Percentiles rank a stretch among this genome's conserved stretches.
phyloP scores from a whole-genome alignment of 92 coral and sea anemone genomes.

The Ricordea florida region DNA sequence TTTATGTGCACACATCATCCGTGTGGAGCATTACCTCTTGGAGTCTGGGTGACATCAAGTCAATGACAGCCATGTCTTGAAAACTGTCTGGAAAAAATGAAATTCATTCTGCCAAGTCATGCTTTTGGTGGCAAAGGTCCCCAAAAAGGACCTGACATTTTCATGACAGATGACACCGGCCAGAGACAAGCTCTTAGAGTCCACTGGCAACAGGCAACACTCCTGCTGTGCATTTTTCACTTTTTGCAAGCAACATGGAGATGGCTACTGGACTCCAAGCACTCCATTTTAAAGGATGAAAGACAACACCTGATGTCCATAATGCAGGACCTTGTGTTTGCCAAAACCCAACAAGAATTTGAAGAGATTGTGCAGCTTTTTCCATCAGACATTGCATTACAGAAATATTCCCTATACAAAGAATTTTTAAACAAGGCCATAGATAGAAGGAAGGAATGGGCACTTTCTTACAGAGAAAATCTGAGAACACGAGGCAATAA shows the following conservation, averaged over 20 bases:
- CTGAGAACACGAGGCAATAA: constrained; percentile 68
- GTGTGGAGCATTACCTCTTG: constrained; percentile 50
- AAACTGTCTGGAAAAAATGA: constrained; percentile 3
- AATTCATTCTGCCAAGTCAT: constrained; percentile 33
- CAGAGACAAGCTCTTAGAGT: constrained; percentile 25
- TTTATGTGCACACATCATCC: constrained; percentile 61
- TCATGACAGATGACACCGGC: constrained; percentile 51
- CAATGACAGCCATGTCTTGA: constrained; percentile 9
- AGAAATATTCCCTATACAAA: constrained; percentile 22
- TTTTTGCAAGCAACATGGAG: constrained; percentile 64
- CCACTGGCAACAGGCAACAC: constrained; percentile 36
- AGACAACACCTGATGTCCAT: constrained; percentile 38
- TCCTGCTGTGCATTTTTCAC: constrained; percentile 52
- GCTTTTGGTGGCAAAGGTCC: constrained; percentile 61
- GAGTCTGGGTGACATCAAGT: constrained; percentile 50
- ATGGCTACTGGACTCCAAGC: constrained; percentile 59
- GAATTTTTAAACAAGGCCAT: constrained; percentile 33
- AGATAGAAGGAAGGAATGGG: constrained; percentile 43
- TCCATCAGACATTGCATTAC: constrained; percentile 6
- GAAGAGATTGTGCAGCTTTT: constrained; percentile 2
- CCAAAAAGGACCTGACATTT: constrained; percentile 25
- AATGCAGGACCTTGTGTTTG: constrained; percentile 55
- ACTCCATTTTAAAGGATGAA: constrained; percentile 33
- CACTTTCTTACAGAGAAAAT: constrained; percentile 13
- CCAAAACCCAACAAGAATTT: constrained; percentile 29